Evolutionary conservation across 2,797 vertebrate species (phyloP).

Genomic region (Columba guinea): DNA sequence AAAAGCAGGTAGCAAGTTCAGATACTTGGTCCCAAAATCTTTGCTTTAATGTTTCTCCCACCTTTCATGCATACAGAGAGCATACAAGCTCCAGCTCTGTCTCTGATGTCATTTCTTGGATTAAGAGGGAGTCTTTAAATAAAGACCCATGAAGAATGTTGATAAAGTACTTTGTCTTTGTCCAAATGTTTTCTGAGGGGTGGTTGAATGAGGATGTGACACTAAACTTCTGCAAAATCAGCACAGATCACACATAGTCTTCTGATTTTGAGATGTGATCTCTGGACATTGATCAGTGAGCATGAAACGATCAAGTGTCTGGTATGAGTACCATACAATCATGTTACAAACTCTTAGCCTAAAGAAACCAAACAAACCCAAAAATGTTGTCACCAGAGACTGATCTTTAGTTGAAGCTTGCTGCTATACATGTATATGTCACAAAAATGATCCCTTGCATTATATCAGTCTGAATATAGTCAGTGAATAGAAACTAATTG

Average conservation of each 20-base stretch:
- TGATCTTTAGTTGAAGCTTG: not conserved
- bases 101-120: not conserved
- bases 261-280: not conserved
- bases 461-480: not conserved
- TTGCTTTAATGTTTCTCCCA: not conserved
- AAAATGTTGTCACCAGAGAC: not conserved
- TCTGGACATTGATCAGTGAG: not conserved
- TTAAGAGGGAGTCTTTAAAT: not conserved
- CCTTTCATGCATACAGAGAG: not conserved
- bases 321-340: not conserved
- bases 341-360: not conserved
- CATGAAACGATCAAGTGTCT: not conserved
- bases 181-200: not conserved
- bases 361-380: not conserved
- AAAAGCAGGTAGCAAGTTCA: not conserved
- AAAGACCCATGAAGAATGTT: not conserved
- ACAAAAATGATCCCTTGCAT: not conserved
- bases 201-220: not conserved
- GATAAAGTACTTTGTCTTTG: not conserved
- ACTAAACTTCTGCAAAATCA: not conserved
- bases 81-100: not conserved
- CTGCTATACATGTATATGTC: not conserved
- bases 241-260: accelerated
- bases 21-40: not conserved
- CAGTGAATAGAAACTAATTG: not conserved